phyloP scores from a whole-genome alignment of 2,113 vertebrate genomes.

The Semnornis frantzii region DNA sequence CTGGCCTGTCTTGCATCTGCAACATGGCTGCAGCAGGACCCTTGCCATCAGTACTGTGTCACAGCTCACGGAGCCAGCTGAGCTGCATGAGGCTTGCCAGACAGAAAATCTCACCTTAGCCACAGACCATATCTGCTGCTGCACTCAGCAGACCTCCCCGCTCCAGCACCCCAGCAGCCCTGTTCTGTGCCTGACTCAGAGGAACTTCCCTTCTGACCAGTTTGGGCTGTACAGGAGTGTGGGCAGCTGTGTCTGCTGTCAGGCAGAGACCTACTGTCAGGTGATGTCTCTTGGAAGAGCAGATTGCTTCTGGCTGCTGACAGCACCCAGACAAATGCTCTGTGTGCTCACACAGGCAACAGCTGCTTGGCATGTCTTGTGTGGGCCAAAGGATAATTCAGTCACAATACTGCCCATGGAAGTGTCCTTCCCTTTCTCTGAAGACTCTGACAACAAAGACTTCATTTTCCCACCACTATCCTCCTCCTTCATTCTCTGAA shows the following conservation, averaged over 20 bases:
- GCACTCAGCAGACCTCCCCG: neutral
- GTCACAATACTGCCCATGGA: neutral
- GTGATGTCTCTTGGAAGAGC: neutral
- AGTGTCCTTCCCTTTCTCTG: neutral
- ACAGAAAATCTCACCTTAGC: neutral
- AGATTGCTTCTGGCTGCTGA: neutral
- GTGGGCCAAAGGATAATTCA: neutral
- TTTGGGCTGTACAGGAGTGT: neutral
- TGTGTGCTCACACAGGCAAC: neutral
- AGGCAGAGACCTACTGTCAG: neutral
- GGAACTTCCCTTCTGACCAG: neutral
- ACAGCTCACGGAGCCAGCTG: neutral
- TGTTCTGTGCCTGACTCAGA: neutral
- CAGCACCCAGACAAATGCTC: neutral
- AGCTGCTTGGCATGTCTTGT: neutral
- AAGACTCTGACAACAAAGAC: neutral
- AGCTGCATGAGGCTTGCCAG: neutral
- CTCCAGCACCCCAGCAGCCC: neutral
- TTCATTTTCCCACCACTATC: neutral
- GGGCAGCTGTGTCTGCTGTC: neutral
- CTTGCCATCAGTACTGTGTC: neutral
- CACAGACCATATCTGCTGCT: neutral
- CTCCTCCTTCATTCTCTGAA: neutral
- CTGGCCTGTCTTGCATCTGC: neutral
- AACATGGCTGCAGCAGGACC: neutral